Evolutionary conservation across 2,888 invertebrate genomes (phyloP).

Genomic region (Dusona sp.): DNA sequence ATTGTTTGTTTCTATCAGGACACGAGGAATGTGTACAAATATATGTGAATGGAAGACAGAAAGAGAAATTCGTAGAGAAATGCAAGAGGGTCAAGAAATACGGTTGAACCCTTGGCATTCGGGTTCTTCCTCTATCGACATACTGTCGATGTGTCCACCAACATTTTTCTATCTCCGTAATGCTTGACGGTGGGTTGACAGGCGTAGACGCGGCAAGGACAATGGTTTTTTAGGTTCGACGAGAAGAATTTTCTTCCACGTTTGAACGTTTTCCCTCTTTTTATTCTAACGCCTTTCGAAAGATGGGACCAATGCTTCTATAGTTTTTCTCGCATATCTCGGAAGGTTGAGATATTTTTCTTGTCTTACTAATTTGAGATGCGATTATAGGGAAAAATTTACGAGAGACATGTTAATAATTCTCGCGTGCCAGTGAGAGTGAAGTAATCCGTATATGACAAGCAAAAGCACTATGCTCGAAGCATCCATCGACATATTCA

Average conservation of each 20-base stretch:
- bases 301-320: background rate
- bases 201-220: background rate
- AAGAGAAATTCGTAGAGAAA: constrained; percentile 1
- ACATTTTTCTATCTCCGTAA: constrained; percentile 29
- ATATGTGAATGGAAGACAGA: background rate
- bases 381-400: background rate
- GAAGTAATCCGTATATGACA: constrained; percentile 30
- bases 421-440: background rate
- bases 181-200: background rate
- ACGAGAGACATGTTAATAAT: background rate
- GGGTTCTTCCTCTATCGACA: background rate
- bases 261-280: constrained; percentile 1
- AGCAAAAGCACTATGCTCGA: constrained; percentile 47
- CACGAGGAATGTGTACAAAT: background rate
- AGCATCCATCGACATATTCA: constrained; percentile 46
- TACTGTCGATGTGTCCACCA: background rate
- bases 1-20: no score
- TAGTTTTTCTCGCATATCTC: background rate
- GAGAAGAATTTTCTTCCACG: constrained; percentile 1
- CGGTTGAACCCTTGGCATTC: constrained; percentile 27
- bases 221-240: background rate
- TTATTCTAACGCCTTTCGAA: background rate
- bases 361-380: background rate
- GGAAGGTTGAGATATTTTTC: background rate
- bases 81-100: constrained; percentile 18